phyloP scores from a whole-genome alignment of 2,113 vertebrate genomes.

The Pteropus alecto region DNA sequence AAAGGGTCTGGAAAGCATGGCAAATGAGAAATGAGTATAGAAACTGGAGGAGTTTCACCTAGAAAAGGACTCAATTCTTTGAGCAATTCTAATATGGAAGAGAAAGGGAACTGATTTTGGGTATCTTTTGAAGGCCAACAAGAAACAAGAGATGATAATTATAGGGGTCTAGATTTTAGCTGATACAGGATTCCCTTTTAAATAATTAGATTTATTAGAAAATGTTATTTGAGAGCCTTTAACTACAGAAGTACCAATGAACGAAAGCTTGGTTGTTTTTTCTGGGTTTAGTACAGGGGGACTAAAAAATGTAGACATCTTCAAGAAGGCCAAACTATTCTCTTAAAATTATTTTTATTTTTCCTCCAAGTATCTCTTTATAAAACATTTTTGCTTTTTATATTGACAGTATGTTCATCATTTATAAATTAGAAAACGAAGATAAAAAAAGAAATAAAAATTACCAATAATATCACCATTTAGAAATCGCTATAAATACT shows the following conservation, averaged over 20 bases:
- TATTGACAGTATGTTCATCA: background rate
- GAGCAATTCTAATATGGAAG: background rate
- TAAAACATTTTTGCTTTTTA: conserved; percentile 2
- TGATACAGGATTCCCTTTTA: background rate
- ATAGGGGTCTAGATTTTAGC: conserved; percentile 11
- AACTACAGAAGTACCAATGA: background rate
- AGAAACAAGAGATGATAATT: background rate
- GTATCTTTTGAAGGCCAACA: background rate
- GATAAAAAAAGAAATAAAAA: conserved; percentile 19
- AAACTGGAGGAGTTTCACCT: background rate
- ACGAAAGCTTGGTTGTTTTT: background rate
- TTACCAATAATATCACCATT: background rate
- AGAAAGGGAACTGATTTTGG: background rate
- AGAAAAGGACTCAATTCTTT: background rate
- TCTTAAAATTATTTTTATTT: background rate
- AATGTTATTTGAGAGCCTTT: background rate
- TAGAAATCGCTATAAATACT: conserved; percentile 35
- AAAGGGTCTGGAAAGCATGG: background rate
- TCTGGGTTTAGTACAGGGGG: background rate
- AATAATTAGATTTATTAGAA: conserved; percentile 24
- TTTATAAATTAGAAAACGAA: conserved; percentile 4
- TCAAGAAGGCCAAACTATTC: background rate
- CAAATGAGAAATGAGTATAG: background rate
- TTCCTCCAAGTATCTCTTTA: background rate
- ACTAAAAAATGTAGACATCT: background rate